Conservation (phyloP, 2,888 invertebrate species). For the Sclerodermus sp. region DNA sequence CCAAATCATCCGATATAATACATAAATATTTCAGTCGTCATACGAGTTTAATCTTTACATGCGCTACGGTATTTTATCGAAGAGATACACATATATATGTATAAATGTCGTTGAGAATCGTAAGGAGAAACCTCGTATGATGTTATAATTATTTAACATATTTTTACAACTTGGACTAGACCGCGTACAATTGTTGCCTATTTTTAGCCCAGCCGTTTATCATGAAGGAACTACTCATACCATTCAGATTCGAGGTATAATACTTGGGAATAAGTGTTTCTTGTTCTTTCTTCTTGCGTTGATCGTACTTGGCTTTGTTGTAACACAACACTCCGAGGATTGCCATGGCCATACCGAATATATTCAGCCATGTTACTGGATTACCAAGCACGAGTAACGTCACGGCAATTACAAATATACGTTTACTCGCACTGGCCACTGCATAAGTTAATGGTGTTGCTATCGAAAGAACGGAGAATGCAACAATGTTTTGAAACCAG, state of each 20-base stretch:
- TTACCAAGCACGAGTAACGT: conserved; percentile 87
- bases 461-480: conserved; percentile 88
- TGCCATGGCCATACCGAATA: conserved; percentile 88
- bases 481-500: conserved; percentile 93
- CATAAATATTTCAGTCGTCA: conserved; percentile 21
- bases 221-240: conserved; percentile 32
- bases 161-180: conserved; percentile 37
- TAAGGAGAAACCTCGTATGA: conserved; percentile 19
- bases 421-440: conserved; percentile 92
- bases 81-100: no score
- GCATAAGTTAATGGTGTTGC: conserved; percentile 95
- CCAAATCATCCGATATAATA: conserved; percentile 21
- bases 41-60: conserved; percentile 9
- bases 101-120: no score
- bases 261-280: conserved; percentile 61
- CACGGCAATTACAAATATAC: conserved; percentile 87
- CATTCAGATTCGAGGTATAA: conserved; percentile 28
- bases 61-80: no score
- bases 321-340: conserved; percentile 88
- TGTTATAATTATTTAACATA: conserved; percentile 15
- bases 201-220: conserved; percentile 42
- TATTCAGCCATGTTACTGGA: conserved; percentile 84
- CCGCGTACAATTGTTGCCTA: conserved; percentile 35
- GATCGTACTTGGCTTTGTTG: conserved; percentile 81
- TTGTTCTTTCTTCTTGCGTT: conserved; percentile 60